Base-by-base conservation (phyloP, 2,113 vertebrate genomes). In the Balaeniceps rex region DNA sequence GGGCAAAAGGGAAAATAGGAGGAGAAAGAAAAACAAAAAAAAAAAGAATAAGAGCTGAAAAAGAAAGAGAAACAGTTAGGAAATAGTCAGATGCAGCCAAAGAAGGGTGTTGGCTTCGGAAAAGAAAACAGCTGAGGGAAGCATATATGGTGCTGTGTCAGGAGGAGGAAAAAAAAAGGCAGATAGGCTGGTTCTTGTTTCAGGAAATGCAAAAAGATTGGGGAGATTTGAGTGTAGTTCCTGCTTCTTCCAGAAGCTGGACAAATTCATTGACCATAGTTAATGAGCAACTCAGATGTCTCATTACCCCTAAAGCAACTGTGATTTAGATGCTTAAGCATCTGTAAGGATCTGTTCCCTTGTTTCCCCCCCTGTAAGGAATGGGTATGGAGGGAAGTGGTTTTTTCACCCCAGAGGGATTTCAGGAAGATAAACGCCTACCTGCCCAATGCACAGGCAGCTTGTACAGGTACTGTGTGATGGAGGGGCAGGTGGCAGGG, bases 101-200 rank as follows among this genome's bases (percentile, higher is more conserved):
- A 68, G 61, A 84, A 80, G 57, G 87, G 46, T 85, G 83, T 81
- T 74, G 46, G 42, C 46, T 86, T 52, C 78, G 60, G 57, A 81
- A 95, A 85, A 85, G 36, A 96, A 92, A 86, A 65, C 34, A 91
- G 84, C 76, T 84, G 83, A 90, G 58, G 31, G 65, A 94, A 92
- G 61, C 29, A 24, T 40, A 13, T 11, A 71, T 28, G 33, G 24
- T 81, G 79, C 85, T 86, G 34, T 75, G 47, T 85, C 74, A 71
- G 70, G 42, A 46, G 15, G 3, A 0, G 6, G 4, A 6, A 5
- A 4, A 29, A 19, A 17, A 34, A 17, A 33, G 6, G 7, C 29
- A 80, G 46, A 68, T 49, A 79, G 31, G 31, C 28, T 63, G 9
- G 16, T 58, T 74, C 23, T 71, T 55, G 11, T 74, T 92, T 68